phyloP scores from a whole-genome alignment of 2,888 invertebrate genomes.

The Dione juno region DNA sequence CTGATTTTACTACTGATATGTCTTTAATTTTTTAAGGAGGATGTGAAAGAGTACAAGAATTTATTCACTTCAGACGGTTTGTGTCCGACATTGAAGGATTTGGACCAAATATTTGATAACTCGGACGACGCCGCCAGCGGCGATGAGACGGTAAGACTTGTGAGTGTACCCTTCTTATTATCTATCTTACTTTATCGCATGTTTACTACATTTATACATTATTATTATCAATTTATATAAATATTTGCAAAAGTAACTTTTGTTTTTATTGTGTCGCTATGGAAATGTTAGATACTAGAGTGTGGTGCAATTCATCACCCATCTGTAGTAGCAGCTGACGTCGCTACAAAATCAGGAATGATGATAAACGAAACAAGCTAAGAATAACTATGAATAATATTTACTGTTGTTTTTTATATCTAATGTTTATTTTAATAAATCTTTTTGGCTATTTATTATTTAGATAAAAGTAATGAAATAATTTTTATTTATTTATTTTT shows the following conservation, averaged over 20 bases:
- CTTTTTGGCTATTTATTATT: too few species aligned
- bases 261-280: background rate
- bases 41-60: constrained; percentile 85
- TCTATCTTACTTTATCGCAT: constrained; percentile 46
- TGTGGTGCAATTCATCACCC: background rate
- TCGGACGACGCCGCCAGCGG: constrained; percentile 94
- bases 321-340: constrained; percentile 13
- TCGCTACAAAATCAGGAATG: constrained; percentile 9
- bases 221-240: background rate
- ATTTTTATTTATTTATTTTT: too few species aligned
- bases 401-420: background rate
- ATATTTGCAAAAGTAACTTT: background rate
- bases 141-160: constrained; percentile 91
- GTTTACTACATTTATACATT: constrained; percentile 17
- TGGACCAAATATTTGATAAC: constrained; percentile 97
- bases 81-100: constrained; percentile 93
- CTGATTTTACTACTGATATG: too few species aligned
- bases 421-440: too few species aligned
- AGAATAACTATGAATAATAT: constrained; percentile 6
- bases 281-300: constrained; percentile 14
- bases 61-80: constrained; percentile 95
- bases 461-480: too few species aligned
- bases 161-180: constrained; percentile 68
- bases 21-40: constrained; percentile 63
- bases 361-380: constrained; percentile 4